Base-by-base conservation (phyloP, 2,888 invertebrate species). In the Drosophila rubida region DNA sequence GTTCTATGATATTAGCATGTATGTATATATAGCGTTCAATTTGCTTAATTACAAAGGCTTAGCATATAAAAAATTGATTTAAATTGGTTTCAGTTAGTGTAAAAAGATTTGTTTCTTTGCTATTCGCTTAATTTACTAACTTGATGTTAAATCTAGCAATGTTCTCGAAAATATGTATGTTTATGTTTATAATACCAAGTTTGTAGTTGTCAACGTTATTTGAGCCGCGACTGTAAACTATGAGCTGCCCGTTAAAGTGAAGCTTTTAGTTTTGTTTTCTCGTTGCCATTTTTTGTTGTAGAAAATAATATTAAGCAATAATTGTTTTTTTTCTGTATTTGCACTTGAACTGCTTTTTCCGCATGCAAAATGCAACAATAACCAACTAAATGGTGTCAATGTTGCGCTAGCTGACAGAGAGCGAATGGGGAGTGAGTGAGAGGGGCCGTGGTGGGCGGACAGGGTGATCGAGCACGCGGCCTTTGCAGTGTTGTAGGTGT, bases 311-410 rank as follows among this genome's bases (percentile, higher is more conserved):
- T 75, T 45, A 75, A 75, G 75, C 75, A 71, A 67, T 71, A 35
- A 63, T 55, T 69, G 39, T 22, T 44, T 23, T 49, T 60, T 59
- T 60, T 42, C 45, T 59, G 57, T 53, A 48, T 68, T 54, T 78
- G 75, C 72, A 78, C 78, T 78, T 78, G 78, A 78, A 75, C 78
- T 75, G 70, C 54, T 78, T 78, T 71, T 61, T 59, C 67, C 57
- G 63, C 57, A 54, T 50, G 53, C 51, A 70, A 61, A 63, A 69
- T 62, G 27, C 46, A 54, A 68, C 68, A 65, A 64, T 61, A 53
- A 71, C 46, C 73, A 68, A 37, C 48, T 63, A 77, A 86, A 72
- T 72, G 68, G 69, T 79, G 84, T 85, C 84, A 85, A 85, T 86
- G 84, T 64, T 72, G 69, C 57, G 65, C 13, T 50, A 32, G 66